Conservation (phyloP, 2,113 vertebrate species). For the Toxotes jaculatrix region DNA sequence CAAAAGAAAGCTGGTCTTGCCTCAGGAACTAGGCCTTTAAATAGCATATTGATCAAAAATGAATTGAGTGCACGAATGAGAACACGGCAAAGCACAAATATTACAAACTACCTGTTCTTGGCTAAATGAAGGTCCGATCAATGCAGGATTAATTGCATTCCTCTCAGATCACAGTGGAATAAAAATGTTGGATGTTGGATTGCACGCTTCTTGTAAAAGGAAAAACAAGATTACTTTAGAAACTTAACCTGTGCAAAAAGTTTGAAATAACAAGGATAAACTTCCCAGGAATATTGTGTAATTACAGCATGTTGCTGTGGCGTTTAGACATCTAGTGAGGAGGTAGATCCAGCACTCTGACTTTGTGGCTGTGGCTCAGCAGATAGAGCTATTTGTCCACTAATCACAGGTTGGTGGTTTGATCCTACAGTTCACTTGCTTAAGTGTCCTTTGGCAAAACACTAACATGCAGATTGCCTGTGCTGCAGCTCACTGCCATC, state of each 20-base stretch:
- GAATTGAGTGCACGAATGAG: constrained; percentile 73
- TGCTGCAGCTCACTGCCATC: background rate
- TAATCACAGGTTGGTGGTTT: background rate
- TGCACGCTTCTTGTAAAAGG: background rate
- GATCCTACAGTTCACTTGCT: background rate
- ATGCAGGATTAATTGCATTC: constrained; percentile 81
- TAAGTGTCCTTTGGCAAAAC: background rate
- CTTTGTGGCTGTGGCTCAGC: background rate
- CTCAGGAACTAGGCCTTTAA: constrained; percentile 74
- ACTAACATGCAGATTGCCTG: background rate
- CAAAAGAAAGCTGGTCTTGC: constrained; percentile 30
- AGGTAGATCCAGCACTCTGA: background rate
- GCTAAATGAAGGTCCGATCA: constrained; percentile 73
- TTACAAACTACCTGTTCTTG: constrained; percentile 72
- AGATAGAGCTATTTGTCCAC: background rate
- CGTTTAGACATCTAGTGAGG: background rate
- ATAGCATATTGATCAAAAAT: constrained; percentile 83
- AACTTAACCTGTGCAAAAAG: background rate
- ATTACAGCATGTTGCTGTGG: background rate
- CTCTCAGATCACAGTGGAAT: constrained; percentile 45
- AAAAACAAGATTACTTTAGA: background rate
- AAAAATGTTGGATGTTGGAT: constrained; percentile 35
- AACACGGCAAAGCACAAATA: constrained; percentile 73
- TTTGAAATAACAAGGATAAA: background rate
- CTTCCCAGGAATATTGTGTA: background rate